These are phyloP conservation scores for Torymus auratus DNA, from an alignment of 2,888 invertebrate species.

Conservation along the genomic window DNA sequence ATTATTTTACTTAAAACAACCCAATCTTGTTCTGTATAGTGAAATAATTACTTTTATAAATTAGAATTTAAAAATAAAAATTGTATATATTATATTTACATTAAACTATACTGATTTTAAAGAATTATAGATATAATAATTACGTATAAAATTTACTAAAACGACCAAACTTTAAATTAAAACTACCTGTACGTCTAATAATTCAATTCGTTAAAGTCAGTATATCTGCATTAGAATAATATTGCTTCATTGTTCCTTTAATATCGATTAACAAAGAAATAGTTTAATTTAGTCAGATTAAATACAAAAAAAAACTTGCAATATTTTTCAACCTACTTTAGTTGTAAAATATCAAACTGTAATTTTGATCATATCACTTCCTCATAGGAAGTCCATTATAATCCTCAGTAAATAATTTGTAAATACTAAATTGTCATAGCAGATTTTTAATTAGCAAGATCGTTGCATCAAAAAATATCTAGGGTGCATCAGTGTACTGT, in stretches of 20 bases:
- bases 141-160: slow-evolving; percentile 13
- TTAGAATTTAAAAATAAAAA: slow-evolving; percentile 52
- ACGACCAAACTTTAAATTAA: slow-evolving; percentile 16
- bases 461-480: slow-evolving; percentile 51
- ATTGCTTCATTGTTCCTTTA: slow-evolving; percentile 45
- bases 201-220: slow-evolving; percentile 48
- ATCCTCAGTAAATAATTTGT: slow-evolving; percentile 57
- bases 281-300: slow-evolving; percentile 26
- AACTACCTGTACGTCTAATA: slow-evolving; percentile 20
- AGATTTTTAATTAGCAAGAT: slow-evolving; percentile 55
- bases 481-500: slow-evolving; percentile 51
- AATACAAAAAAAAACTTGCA: slow-evolving; percentile 24
- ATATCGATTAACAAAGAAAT: slow-evolving; percentile 18
- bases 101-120: slow-evolving; percentile 50
- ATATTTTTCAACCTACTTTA: slow-evolving; percentile 44
- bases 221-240: slow-evolving; percentile 25
- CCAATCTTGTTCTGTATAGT: slow-evolving; percentile 58
- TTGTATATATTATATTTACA: slow-evolving; percentile 45
- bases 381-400: slow-evolving; percentile 44
- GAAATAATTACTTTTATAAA: slow-evolving; percentile 58
- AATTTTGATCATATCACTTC: slow-evolving; percentile 54
- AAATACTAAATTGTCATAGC: slow-evolving; percentile 55
- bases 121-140: slow-evolving; percentile 16
- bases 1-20: slow-evolving; percentile 51
- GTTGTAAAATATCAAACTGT: slow-evolving; percentile 55